These are phyloP conservation scores for Cyclophora albipunctata DNA, from an alignment of 2,888 invertebrate genomes.

Conservation along the genomic window DNA sequence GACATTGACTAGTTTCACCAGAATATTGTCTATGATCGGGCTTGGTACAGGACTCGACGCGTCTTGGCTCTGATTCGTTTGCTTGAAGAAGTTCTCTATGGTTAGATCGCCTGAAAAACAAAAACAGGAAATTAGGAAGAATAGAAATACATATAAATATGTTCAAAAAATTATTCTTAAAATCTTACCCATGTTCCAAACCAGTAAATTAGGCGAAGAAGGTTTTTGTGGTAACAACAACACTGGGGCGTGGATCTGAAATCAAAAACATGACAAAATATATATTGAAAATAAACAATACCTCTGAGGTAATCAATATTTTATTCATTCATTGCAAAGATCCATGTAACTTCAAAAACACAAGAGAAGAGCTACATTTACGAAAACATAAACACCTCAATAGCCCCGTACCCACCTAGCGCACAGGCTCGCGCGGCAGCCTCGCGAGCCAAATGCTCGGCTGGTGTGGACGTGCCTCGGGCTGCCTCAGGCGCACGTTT, in stretches of 20 bases:
- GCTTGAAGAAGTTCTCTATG: constrained; percentile 87
- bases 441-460: too few species aligned
- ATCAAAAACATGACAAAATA: not conserved
- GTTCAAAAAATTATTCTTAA: not conserved
- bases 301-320: too few species aligned
- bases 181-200: constrained; percentile 81
- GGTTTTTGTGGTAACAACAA: constrained; percentile 86
- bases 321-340: too few species aligned
- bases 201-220: constrained; percentile 83
- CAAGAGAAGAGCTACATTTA: too few species aligned
- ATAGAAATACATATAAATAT: not conserved
- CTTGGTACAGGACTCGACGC: constrained; percentile 51
- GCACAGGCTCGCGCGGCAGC: too few species aligned
- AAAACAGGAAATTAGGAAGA: not conserved
- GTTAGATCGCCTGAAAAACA: constrained; percentile 78
- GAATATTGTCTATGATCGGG: constrained; percentile 80
- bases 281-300: too few species aligned
- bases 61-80: constrained; percentile 44
- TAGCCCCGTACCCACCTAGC: too few species aligned
- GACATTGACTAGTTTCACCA: constrained; percentile 80
- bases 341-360: too few species aligned
- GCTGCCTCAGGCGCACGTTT: too few species aligned
- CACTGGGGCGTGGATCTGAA: constrained; percentile 80
- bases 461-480: too few species aligned
- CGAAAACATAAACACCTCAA: too few species aligned